phyloP scores from a whole-genome alignment of 1,140 invertebrate species.

The Lepidotrigona ventralis region DNA sequence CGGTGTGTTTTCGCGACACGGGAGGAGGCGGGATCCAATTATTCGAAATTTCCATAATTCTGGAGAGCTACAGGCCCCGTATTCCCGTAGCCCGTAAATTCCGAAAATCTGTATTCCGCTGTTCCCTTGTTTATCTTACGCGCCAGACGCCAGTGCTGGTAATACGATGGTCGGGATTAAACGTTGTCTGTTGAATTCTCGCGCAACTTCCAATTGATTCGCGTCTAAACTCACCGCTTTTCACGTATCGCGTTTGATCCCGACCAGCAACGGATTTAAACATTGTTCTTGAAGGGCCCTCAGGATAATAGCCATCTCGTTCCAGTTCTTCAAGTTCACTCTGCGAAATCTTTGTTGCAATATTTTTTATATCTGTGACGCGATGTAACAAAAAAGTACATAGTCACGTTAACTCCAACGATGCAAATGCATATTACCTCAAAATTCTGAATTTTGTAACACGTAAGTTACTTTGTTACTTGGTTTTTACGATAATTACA shows the following conservation, averaged over 20 bases:
- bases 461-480: too few species aligned
- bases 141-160: slow-evolving; percentile 32
- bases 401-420: too few species aligned
- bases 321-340: too few species aligned
- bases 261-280: too few species aligned
- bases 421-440: too few species aligned
- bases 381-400: too few species aligned
- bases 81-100: slow-evolving; percentile 51
- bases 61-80: slow-evolving; percentile 35
- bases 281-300: too few species aligned
- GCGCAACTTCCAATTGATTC: slow-evolving; percentile 29
- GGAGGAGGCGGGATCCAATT: slow-evolving; percentile 49
- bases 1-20: slow-evolving; percentile 6
- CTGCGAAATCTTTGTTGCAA: too few species aligned
- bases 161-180: slow-evolving; percentile 52
- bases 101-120: slow-evolving; percentile 58
- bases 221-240: not conserved
- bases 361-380: too few species aligned
- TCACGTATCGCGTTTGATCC: not conserved
- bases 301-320: too few species aligned
- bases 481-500: too few species aligned
- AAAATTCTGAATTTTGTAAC: too few species aligned
- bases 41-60: slow-evolving; percentile 62
- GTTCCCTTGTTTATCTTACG: slow-evolving; percentile 53
- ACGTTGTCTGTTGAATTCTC: slow-evolving; percentile 36